phyloP scores from a whole-genome alignment of 2,113 vertebrate species.

The Cephalopholis sonnerati region DNA sequence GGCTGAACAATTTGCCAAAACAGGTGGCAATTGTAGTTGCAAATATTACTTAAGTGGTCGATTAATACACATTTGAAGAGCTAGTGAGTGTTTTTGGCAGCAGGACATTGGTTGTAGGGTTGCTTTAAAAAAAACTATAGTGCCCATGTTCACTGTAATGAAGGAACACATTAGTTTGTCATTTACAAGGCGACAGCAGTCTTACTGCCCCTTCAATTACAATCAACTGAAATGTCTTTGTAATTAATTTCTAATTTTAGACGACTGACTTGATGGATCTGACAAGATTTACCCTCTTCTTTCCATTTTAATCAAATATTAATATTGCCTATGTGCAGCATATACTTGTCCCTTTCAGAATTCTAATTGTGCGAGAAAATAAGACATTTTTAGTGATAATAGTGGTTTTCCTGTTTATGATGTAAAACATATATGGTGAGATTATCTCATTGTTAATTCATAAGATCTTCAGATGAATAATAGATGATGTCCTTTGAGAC shows the following conservation, averaged over 20 bases:
- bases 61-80: neutral
- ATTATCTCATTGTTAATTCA: slow-evolving; percentile 84
- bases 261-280: neutral
- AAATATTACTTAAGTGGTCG: neutral
- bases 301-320: slow-evolving; percentile 22
- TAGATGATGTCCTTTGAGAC: slow-evolving; percentile 81
- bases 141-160: neutral
- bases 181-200: neutral
- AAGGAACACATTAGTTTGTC: neutral
- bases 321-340: slow-evolving; percentile 20
- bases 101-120: neutral
- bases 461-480: slow-evolving; percentile 84
- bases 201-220: slow-evolving; percentile 30
- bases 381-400: slow-evolving; percentile 52
- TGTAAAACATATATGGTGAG: slow-evolving; percentile 81
- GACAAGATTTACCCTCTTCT: neutral
- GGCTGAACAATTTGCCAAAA: neutral
- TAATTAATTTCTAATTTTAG: neutral
- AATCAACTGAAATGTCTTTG: neutral
- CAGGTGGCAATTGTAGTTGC: neutral
- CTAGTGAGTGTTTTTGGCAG: neutral
- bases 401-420: slow-evolving; percentile 74
- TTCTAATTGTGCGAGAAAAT: slow-evolving; percentile 18
- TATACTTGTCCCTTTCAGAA: slow-evolving; percentile 15
- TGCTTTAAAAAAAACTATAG: neutral